Evolutionary conservation across 2,888 invertebrate genomes (phyloP), one percentile per base, ranked within the genome.

Genomic region (Drosophila lutescens): DNA sequence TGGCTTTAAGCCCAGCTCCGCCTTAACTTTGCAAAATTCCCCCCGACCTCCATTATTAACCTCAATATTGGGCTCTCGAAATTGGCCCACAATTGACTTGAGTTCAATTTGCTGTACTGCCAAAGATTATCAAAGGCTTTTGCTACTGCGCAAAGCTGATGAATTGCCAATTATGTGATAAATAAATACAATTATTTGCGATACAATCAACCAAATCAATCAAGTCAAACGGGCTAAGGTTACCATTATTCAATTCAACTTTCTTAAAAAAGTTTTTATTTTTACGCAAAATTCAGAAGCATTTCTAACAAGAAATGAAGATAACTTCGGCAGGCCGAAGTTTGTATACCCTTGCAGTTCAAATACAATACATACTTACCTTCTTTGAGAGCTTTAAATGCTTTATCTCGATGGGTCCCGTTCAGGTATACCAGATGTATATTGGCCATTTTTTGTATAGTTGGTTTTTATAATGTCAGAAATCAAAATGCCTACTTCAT

Each of bases 1-100:
- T 78, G 26, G 73, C 58, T 53, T 67, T 38, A 53, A 54, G 63
- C 72, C 38, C 61, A 50, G 61, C 62, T 60, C 62, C 62, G 60
- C 62, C 61, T 60, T 62, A 51, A 65, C 44, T 61, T 50, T 44
- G 63, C 62, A 53, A 54, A 60, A 70, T 80, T 78, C 85, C 80
- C 62, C 66, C 72, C 63, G 63, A 54, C 43, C 34, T n/a, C 38
- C 13, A 13, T 32, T 20, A 50, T 20, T 46, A 53, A 26, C 54
- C 54, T 23, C 15, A 65, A 46, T 43, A 20, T 47, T 49, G 32
- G 30, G 65, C n/a, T 47, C 34, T 4, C 54, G 40, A 63, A 65
- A 41, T 67, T 17, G 36, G 23, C 47, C 23, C 44, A 53, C 63
- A 73, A 60, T 41, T 49, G 47, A 40, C 51, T 49, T 34, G 54